Evolutionary conservation across 2,113 vertebrate genomes (phyloP).

Genomic region (Trachemys scripta): DNA sequence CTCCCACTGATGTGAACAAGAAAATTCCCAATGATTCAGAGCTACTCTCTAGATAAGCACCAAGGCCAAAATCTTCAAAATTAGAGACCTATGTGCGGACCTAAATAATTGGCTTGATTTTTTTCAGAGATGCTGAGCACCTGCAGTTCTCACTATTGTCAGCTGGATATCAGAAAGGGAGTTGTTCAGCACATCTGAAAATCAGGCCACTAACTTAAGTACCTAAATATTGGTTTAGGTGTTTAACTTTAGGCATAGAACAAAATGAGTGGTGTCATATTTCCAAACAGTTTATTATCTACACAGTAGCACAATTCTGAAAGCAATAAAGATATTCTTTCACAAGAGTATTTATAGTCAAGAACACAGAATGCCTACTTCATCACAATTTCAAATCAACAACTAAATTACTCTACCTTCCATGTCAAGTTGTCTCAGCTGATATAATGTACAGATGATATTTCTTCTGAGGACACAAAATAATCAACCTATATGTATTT

Average conservation of each 20-base stretch:
- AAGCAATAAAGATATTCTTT: slow-evolving; percentile 7
- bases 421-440: slow-evolving; percentile 20
- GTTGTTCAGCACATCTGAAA: not conserved
- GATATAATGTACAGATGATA: slow-evolving; percentile 1
- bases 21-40: not conserved
- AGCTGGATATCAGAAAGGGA: not conserved
- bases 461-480: slow-evolving; percentile 1
- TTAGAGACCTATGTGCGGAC: not conserved
- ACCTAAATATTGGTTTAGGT: not conserved
- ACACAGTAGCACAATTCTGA: not conserved
- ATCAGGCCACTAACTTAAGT: not conserved
- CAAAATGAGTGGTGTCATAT: not conserved
- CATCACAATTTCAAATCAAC: slow-evolving; percentile 31
- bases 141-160: not conserved
- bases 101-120: not conserved
- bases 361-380: not conserved
- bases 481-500: slow-evolving; percentile 28
- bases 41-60: not conserved
- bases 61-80: not conserved
- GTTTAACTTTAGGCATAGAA: too few relatives aligned
- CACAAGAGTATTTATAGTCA: slow-evolving; percentile 7
- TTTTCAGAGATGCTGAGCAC: not conserved
- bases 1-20: not conserved
- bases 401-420: slow-evolving; percentile 39
- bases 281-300: slow-evolving; percentile 22